Evolutionary conservation across 2,797 vertebrate species (phyloP), one percentile per base, ranked within the genome.

Genomic region (Typhlichthys subterraneus): DNA sequence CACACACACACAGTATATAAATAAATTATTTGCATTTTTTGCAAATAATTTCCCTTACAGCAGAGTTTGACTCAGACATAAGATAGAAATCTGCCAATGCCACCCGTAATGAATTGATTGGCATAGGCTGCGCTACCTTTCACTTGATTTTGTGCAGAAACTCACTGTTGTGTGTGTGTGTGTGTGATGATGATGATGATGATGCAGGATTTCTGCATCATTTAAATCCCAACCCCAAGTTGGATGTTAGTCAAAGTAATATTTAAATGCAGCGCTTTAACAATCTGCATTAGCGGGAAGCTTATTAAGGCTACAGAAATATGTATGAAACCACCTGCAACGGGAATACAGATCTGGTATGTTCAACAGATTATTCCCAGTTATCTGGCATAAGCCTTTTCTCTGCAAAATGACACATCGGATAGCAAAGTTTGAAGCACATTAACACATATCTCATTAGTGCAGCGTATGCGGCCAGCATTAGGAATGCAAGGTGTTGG

Each of bases 51-150:
- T 61, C 59, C 59, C 59, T 50, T 47, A 70, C 50, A 57, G 57
- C 68, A 45, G 50, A n/a, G 45, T 70, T 46, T 11, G 51, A 51
- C 61, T 59, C 4, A 12, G 15, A 60, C 14, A 23, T 53, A 55
- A 61, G 63, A 33, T 72, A 75, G 72, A 66, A 62, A 58, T 70
- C 63, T 73, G 77, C 81, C 74, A 67, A 45, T 59, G 63, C 63
- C 75, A 73, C 85, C 63, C 67, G 72, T 79, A 77, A 86, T 84
- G 79, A 77, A 80, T 57, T 70, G 83, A 84, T 73, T 87, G 84
- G 78, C 78, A 75, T 67, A 29, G 61, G 59, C 47, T 69, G 72
- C 45, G 1, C 52, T 19, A 19, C 64, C 69, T 65, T 19, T 66
- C 72, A 67, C 61, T 65, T 45, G 60, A 67, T 45, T 53, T 72